These are phyloP conservation scores for Epinotia nisella DNA, from an alignment of 2,888 invertebrate species.

Conservation along the genomic window DNA sequence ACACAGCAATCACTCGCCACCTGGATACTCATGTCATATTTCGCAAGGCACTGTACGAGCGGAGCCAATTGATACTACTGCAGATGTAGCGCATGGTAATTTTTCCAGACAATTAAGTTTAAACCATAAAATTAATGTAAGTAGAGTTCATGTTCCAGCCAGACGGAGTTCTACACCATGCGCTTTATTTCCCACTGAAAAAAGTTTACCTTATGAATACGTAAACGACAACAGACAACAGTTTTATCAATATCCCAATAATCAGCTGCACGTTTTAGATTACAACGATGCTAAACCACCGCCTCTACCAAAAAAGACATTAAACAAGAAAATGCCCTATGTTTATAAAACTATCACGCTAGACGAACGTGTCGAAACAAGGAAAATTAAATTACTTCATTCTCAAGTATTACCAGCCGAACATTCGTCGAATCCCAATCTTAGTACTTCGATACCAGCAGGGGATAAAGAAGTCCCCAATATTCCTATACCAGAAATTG, in stretches of 20 bases:
- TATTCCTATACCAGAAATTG: slow-evolving; percentile 65
- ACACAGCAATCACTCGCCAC: slow-evolving; percentile 82
- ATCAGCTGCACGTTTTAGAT: slow-evolving; percentile 59
- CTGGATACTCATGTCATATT: slow-evolving; percentile 79
- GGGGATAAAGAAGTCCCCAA: slow-evolving; percentile 65
- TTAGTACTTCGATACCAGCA: slow-evolving; percentile 61
- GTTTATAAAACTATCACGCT: slow-evolving; percentile 79
- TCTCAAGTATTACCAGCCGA: slow-evolving; percentile 74
- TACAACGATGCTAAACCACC: slow-evolving; percentile 76
- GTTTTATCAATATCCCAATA: slow-evolving; percentile 51
- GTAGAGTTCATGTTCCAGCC: slow-evolving; percentile 72
- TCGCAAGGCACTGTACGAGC: slow-evolving; percentile 64
- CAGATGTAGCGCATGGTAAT: slow-evolving; percentile 67
- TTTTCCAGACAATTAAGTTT: slow-evolving; percentile 78
- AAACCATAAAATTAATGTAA: slow-evolving; percentile 77
- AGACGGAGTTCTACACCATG: slow-evolving; percentile 80
- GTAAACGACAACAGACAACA: slow-evolving; percentile 65
- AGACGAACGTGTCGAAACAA: slow-evolving; percentile 80
- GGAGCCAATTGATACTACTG: slow-evolving; percentile 59
- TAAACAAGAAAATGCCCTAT: slow-evolving; percentile 74
- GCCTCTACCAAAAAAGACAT: slow-evolving; percentile 77
- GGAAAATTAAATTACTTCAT: slow-evolving; percentile 80
- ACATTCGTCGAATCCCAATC: slow-evolving; percentile 65
- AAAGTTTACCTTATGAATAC: slow-evolving; percentile 66
- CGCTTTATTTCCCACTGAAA: slow-evolving; percentile 76